Percentiles rank a stretch among this genome's conserved stretches.
Evolutionary conservation across 2,888 invertebrate species (phyloP).

Genomic region (Corythucha ciliata): DNA sequence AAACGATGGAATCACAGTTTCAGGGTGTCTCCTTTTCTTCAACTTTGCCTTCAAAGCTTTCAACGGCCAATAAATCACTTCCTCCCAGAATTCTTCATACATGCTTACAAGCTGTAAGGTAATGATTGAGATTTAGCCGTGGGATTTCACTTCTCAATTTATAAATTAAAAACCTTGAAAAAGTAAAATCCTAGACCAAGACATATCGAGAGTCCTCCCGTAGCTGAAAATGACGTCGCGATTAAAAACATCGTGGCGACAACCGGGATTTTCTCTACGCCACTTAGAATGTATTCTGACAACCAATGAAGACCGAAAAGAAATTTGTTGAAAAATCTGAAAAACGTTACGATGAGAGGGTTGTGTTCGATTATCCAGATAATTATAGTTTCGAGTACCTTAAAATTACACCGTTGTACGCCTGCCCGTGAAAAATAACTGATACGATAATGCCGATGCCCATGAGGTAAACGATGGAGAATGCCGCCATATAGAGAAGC

Average conservation of each 20-base stretch:
- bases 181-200: slow-evolving; percentile 59
- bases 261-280: slow-evolving; percentile 59
- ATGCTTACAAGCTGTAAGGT: slow-evolving; percentile 53
- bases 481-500: slow-evolving; percentile 52
- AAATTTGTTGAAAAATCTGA: slow-evolving; percentile 45
- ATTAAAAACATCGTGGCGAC: slow-evolving; percentile 55
- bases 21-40: slow-evolving; percentile 13
- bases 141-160: no score
- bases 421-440: slow-evolving; percentile 59
- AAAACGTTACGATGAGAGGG: slow-evolving; percentile 23
- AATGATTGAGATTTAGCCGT: no score
- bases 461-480: slow-evolving; percentile 47
- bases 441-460: slow-evolving; percentile 47
- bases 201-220: slow-evolving; percentile 62
- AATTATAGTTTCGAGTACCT: no score
- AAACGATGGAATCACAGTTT: slow-evolving; percentile 14
- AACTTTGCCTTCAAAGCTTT: slow-evolving; percentile 32
- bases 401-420: slow-evolving; percentile 56
- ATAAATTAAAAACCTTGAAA: slow-evolving; percentile 49
- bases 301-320: slow-evolving; percentile 43
- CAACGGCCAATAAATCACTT: slow-evolving; percentile 39
- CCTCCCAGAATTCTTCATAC: slow-evolving; percentile 66
- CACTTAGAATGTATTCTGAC: slow-evolving; percentile 55
- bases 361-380: background rate
- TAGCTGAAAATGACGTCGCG: slow-evolving; percentile 55